A percentile compares a stretch with the other conserved stretches of the same genome.
These are phyloP conservation scores for Nomada flava DNA, from an alignment of 2,888 invertebrate species.

Conservation along the genomic window DNA sequence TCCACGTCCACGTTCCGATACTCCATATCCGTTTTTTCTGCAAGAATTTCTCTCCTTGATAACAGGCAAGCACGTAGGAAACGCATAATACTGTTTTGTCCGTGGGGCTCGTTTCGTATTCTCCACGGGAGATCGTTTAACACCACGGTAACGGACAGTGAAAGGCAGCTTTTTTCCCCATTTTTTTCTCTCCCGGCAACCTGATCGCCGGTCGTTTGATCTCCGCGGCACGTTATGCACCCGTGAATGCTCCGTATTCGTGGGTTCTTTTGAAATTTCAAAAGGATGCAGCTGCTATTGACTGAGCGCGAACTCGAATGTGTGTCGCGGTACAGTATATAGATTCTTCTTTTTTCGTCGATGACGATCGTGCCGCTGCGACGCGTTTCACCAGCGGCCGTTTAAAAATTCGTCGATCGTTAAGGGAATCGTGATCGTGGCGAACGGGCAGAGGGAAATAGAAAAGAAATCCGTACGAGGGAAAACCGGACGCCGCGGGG, in stretches of 20 bases:
- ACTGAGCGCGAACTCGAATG: constrained; percentile 50
- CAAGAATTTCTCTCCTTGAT: background rate
- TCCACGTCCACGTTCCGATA: background rate
- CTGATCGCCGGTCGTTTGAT: background rate
- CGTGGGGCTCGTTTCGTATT: too few species aligned
- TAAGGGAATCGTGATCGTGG: background rate
- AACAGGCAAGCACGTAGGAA: background rate
- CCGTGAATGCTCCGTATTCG: background rate
- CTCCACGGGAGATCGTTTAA: background rate
- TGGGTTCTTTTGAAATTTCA: constrained; percentile 29
- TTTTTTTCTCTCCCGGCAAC: background rate
- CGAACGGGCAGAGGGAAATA: background rate
- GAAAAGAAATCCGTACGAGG: background rate
- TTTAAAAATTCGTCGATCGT: background rate
- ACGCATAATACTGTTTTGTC: constrained; percentile 4
- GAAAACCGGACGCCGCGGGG: background rate
- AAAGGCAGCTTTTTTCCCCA: background rate
- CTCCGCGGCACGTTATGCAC: background rate
- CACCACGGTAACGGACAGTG: background rate
- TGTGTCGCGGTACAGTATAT: constrained; percentile 53
- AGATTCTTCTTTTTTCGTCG: constrained; percentile 56
- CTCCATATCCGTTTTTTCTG: background rate
- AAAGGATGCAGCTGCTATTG: constrained; percentile 44
- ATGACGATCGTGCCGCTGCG: constrained; percentile 52
- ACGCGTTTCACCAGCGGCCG: constrained; percentile 35